phyloP scores from a whole-genome alignment of 2,888 invertebrate species.

The Polydrusus pterygomalis region DNA sequence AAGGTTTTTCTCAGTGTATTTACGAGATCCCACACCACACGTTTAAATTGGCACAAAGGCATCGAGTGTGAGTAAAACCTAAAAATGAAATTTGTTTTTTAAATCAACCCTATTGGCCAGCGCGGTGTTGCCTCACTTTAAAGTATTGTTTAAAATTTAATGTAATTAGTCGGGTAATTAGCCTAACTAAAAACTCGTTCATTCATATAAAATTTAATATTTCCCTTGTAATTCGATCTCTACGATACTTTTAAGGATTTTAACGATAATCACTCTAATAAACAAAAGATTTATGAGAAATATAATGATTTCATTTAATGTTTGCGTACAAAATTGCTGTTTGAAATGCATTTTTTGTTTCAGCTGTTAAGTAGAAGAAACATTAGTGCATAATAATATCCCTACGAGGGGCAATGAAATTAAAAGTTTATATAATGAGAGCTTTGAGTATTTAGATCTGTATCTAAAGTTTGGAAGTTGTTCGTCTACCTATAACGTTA shows the following conservation, averaged over 20 bases:
- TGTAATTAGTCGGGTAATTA: neutral
- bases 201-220: conserved; percentile 24
- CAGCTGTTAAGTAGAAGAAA: conserved; percentile 23
- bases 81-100: too few species aligned
- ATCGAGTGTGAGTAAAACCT: too few species aligned
- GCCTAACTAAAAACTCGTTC: neutral
- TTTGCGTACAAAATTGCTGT: conserved; percentile 26
- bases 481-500: too few species aligned
- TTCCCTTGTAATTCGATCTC: conserved; percentile 4
- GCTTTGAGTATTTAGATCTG: too few species aligned
- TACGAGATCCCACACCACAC: too few species aligned
- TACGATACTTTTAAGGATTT: conserved; percentile 25
- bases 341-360: conserved; percentile 26
- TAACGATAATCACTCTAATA: conserved; percentile 35
- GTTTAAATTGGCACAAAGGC: too few species aligned
- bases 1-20: too few species aligned
- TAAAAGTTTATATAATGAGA: too few species aligned
- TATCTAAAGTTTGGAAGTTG: too few species aligned
- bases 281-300: conserved; percentile 41
- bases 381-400: conserved; percentile 20
- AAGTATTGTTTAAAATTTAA: neutral
- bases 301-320: conserved; percentile 40
- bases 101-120: too few species aligned
- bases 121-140: too few species aligned
- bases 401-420: neutral